Evolutionary conservation across 2,113 vertebrate genomes (phyloP).

Genomic region (Toxostoma redivivum): DNA sequence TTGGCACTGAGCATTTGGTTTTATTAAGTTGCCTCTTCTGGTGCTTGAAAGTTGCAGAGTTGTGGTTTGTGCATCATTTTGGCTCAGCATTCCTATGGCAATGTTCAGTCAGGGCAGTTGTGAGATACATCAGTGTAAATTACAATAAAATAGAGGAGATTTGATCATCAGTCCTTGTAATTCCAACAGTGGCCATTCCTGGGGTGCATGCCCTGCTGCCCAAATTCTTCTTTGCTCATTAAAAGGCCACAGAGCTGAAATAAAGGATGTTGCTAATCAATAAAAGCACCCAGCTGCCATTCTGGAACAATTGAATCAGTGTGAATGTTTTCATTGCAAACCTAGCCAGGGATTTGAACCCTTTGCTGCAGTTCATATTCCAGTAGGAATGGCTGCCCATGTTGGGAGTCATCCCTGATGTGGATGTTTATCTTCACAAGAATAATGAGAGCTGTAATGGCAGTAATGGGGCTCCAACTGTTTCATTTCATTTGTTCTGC

Average conservation of each 20-base stretch:
- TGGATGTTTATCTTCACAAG: background rate
- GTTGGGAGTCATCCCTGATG: background rate
- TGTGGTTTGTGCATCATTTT: background rate
- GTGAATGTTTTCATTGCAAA: background rate
- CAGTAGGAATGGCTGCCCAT: background rate
- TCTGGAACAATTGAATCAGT: background rate
- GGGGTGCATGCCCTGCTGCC: background rate
- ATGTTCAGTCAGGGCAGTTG: background rate
- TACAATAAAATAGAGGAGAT: background rate
- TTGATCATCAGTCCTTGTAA: background rate
- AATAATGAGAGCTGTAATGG: background rate
- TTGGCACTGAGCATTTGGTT: background rate
- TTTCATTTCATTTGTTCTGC: conserved; percentile 40
- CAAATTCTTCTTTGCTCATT: background rate
- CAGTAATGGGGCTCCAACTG: conserved; percentile 6
- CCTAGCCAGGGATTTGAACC: background rate
- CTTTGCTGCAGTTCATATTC: background rate
- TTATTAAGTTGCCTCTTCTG: background rate
- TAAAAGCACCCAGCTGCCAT: background rate
- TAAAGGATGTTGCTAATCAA: background rate
- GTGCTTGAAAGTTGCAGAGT: background rate
- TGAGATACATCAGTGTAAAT: background rate
- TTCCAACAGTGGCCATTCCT: background rate
- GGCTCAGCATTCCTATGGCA: background rate
- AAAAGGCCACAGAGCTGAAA: background rate